Conservation (phyloP, 2,113 vertebrate species). For the Seriola quinqueradiata region DNA sequence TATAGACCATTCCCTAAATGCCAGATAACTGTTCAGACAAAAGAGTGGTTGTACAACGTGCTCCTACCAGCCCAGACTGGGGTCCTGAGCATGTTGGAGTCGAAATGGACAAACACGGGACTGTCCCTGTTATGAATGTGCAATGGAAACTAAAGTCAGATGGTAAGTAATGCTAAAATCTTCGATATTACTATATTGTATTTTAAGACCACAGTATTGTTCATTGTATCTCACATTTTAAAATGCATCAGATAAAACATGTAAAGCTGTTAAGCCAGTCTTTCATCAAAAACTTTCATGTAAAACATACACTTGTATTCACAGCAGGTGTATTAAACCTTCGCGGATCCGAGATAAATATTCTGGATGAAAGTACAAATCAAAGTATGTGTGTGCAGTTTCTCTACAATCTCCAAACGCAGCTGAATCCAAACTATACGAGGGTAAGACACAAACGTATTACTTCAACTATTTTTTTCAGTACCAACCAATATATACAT, state of each 20-base stretch:
- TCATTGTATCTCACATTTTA: neutral
- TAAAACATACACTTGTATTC: neutral
- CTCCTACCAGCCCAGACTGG: constrained; percentile 46
- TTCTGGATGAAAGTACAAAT: constrained; percentile 73
- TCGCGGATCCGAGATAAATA: constrained; percentile 64
- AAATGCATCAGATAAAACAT: constrained; percentile 1
- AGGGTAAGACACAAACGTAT: constrained; percentile 52
- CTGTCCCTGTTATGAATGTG: constrained; percentile 66
- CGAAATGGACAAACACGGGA: constrained; percentile 29
- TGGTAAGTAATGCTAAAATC: constrained; percentile 56
- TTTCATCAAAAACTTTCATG: neutral
- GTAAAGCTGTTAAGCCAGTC: neutral
- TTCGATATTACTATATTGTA: neutral
- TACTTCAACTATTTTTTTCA: neutral
- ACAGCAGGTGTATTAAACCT: constrained; percentile 47
- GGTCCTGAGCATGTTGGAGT: neutral
- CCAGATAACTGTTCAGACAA: constrained; percentile 74
- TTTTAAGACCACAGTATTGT: neutral
- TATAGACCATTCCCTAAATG: neutral
- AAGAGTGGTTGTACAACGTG: rapidly evolving
- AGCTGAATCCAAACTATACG: rapidly evolving
- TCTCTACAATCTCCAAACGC: constrained; percentile 13
- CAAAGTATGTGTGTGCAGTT: constrained; percentile 74
- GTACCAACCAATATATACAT: neutral
- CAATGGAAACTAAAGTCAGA: constrained; percentile 57